These are phyloP conservation scores for Molanna angustata DNA, from an alignment of 2,888 invertebrate species.

Conservation along the genomic window DNA sequence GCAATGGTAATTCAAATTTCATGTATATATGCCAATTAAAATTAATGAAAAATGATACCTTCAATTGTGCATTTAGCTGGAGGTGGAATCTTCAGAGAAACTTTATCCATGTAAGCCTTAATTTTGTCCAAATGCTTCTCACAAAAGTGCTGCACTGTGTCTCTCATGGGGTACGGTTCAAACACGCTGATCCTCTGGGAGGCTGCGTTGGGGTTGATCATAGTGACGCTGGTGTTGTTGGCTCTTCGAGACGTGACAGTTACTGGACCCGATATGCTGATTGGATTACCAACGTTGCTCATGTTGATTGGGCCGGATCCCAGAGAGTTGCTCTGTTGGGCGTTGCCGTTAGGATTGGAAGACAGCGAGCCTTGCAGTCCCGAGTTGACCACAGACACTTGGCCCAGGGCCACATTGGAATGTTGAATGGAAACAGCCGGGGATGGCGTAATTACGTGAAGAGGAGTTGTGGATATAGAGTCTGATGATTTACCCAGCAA, in stretches of 20 bases:
- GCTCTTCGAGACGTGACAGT: constrained; percentile 61
- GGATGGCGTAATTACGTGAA: constrained; percentile 38
- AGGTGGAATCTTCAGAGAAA: constrained; percentile 79
- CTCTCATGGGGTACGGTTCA: constrained; percentile 88
- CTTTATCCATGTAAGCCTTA: constrained; percentile 85
- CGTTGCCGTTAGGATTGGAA: constrained; percentile 33
- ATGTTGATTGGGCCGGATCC: constrained; percentile 28
- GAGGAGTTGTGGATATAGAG: constrained; percentile 37
- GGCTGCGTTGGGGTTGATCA: constrained; percentile 58
- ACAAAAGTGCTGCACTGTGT: constrained; percentile 93
- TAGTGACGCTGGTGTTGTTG: constrained; percentile 76
- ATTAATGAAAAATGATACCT: constrained; percentile 50
- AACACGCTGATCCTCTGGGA: constrained; percentile 76
- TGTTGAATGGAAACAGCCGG: constrained; percentile 47
- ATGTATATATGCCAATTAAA: not conserved
- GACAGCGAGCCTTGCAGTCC: constrained; percentile 18
- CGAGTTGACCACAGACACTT: constrained; percentile 40
- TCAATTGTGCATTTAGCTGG: constrained; percentile 93
- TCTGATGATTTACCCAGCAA: constrained; percentile 47
- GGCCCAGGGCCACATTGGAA: constrained; percentile 46
- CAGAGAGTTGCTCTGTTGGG: constrained; percentile 29
- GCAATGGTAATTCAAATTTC: not conserved
- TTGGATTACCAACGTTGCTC: constrained; percentile 38
- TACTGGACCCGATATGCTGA: constrained; percentile 60
- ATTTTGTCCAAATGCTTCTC: constrained; percentile 93